Evolutionary conservation across 2,797 vertebrate genomes (phyloP).

Genomic region (Apogon talboti): DNA sequence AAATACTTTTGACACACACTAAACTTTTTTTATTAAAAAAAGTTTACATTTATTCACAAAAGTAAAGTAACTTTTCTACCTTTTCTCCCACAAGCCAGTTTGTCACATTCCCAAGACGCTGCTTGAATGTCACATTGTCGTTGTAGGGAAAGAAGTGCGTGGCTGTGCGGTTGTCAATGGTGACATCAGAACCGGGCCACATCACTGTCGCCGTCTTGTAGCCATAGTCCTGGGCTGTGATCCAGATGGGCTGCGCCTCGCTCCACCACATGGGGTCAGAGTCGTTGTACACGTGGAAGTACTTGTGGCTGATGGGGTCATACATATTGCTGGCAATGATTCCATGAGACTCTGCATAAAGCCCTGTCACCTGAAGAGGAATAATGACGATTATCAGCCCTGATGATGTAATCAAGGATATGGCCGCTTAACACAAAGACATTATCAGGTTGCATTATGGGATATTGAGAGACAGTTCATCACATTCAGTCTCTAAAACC

Average conservation of each 20-base stretch:
- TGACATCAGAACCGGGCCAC: slow-evolving; percentile 94
- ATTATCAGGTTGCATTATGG: no score
- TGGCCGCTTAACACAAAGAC: background rate
- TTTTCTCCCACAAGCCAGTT: slow-evolving; percentile 82
- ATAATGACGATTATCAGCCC: background rate
- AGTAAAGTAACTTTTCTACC: slow-evolving; percentile 65
- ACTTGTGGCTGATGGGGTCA: slow-evolving; percentile 81
- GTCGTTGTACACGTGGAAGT: slow-evolving; percentile 78
- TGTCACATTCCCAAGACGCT: slow-evolving; percentile 85
- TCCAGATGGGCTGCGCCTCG: slow-evolving; percentile 91
- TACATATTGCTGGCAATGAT: slow-evolving; percentile 93
- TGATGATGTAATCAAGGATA: background rate
- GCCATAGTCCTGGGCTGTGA: slow-evolving; percentile 86
- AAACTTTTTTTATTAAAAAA: no score
- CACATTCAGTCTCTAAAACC: no score
- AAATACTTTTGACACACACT: no score
- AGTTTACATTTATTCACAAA: no score
- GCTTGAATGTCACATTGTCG: slow-evolving; percentile 79
- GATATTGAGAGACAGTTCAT: no score
- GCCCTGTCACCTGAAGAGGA: slow-evolving; percentile 84
- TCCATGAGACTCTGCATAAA: slow-evolving; percentile 95
- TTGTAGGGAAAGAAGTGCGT: slow-evolving; percentile 86
- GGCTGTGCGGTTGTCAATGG: slow-evolving; percentile 82
- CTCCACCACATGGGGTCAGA: slow-evolving; percentile 93
- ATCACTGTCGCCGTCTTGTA: slow-evolving; percentile 91